These are phyloP conservation scores for Trachythela sp. DNA, from an alignment of 64 coral and sea anemone genomes.

Conservation along the genomic window DNA sequence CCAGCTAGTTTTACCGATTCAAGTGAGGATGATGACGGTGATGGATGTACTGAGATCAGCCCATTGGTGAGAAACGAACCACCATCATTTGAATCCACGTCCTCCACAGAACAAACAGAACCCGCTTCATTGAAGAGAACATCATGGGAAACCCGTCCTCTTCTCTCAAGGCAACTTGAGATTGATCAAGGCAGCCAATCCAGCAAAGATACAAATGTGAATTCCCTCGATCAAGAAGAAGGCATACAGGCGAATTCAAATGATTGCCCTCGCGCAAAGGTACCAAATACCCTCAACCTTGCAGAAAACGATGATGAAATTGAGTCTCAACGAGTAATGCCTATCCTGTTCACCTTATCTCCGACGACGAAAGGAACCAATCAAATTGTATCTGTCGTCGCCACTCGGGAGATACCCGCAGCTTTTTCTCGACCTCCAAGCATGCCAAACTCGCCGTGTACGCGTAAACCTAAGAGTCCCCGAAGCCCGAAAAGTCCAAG, in stretches of 20 bases:
- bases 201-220: not conserved
- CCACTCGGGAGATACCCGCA: not conserved
- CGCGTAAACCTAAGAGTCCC: not conserved
- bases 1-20: not conserved
- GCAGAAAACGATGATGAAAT: not conserved
- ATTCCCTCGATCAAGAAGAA: not conserved
- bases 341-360: not conserved
- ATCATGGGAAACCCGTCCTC: not conserved
- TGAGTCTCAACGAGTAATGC: not conserved
- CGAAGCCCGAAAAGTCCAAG: not conserved
- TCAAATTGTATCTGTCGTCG: conserved; percentile 1
- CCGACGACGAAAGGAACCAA: not conserved
- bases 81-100: not conserved
- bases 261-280: not conserved
- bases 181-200: not conserved
- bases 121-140: not conserved
- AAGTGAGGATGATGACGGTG: not conserved
- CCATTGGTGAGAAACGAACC: not conserved
- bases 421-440: not conserved
- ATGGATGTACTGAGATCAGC: not conserved
- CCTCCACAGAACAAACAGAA: not conserved
- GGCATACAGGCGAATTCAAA: not conserved
- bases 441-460: not conserved
- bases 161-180: not conserved
- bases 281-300: not conserved